Evolutionary conservation across 1,140 invertebrate genomes (phyloP), one percentile per base, ranked within the genome.

Genomic region (Cydia strobilella): DNA sequence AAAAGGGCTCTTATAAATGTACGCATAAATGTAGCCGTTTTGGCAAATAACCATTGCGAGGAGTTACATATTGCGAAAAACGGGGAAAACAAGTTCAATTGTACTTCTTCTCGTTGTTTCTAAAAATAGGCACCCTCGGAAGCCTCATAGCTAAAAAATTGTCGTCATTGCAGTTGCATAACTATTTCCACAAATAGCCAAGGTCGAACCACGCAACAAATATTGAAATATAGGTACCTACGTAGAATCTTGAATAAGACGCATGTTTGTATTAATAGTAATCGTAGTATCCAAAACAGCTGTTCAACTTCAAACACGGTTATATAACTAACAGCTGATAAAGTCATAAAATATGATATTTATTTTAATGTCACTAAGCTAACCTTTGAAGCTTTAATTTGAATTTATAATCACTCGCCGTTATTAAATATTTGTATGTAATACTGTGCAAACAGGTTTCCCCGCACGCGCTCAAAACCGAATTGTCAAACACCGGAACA

Each of bases 401-500:
- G 54, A 59, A 59, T 59, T 23, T 20, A 59, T 59, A 59, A 59
- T 59, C 45, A 48, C 45, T 48, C 5, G 51, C 20, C 54, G 54
- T n/a, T 59, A 59, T 59, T 59, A 9, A 59, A 59, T 59, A 59
- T 59, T 59, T 59, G 54, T 54, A 18, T 18, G 51, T 54, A 54
- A 59, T 23, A 59, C 54, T 2, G 54, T 59, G n/a, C 54, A 59
- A 59, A 59, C 54, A 59, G 54, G 54, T 59, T 59, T 23, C n/a
- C 13, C 54, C 20, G 65, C 65, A 35, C 27, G 63, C 63, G 27
- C 13, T 20, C 20, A 35, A 66, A 18, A 31, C 63, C 27, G 27
- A 66, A 66, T n/a, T 66, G 65, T 69, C 65, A 42, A 35, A 69
- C 13, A 35, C 73, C 72, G 65, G 73, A 79, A 79, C 73, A 74